Evolutionary conservation across 2,113 vertebrate species (phyloP).

Genomic region (Oceanites oceanicus): DNA sequence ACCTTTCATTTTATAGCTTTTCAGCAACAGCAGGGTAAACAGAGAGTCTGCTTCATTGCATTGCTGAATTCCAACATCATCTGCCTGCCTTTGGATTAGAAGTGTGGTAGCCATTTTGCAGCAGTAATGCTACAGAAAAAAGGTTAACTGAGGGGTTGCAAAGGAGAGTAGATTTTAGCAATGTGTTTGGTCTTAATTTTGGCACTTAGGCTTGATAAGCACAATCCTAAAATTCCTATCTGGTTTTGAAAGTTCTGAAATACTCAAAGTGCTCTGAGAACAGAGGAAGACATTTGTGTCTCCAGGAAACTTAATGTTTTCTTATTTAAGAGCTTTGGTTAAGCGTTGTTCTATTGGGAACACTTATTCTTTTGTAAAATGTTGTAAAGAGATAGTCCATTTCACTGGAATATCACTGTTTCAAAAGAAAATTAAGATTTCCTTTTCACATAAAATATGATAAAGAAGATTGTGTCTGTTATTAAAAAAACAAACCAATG

Average conservation of each 20-base stretch:
- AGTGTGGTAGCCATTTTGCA: neutral
- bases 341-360: neutral
- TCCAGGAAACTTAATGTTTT: neutral
- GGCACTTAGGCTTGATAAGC: neutral
- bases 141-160: neutral
- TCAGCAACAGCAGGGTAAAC: neutral
- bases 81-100: neutral
- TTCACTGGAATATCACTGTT: neutral
- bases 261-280: neutral
- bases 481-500: neutral
- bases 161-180: neutral
- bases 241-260: neutral
- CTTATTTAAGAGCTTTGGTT: neutral
- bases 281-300: neutral
- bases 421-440: neutral
- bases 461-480: neutral
- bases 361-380: neutral
- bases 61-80: neutral
- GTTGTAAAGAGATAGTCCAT: neutral
- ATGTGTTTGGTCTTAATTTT: neutral
- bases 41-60: neutral
- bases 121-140: neutral
- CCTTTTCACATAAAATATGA: neutral
- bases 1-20: neutral
- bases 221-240: neutral